Conservation (phyloP, 2,113 vertebrate genomes). For the Scopus umbretta region DNA sequence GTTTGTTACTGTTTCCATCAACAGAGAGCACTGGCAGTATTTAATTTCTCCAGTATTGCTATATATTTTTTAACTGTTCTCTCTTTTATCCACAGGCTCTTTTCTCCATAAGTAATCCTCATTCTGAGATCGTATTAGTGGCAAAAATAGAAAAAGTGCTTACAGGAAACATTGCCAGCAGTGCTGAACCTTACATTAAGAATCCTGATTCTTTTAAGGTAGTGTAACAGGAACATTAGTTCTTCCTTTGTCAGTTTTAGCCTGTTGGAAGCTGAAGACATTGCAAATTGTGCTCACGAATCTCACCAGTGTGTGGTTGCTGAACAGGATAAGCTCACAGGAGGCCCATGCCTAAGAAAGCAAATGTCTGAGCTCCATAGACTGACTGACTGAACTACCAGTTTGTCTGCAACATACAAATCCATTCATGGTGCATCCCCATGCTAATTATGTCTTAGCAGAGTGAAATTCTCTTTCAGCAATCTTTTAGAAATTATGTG, state of each 20-base stretch:
- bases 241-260: neutral
- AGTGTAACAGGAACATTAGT: neutral
- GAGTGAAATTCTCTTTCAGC: neutral
- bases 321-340: neutral
- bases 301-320: neutral
- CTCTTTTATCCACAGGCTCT: constrained; percentile 78
- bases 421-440: neutral
- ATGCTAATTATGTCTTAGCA: neutral
- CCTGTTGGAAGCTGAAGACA: neutral
- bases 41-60: neutral
- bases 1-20: neutral
- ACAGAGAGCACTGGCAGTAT: neutral
- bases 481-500: neutral
- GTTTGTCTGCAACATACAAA: neutral
- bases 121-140: constrained; percentile 92
- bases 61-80: neutral
- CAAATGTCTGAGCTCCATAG: neutral
- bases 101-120: constrained; percentile 93
- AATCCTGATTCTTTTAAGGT: constrained; percentile 96
- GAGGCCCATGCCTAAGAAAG: neutral
- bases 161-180: constrained; percentile 89
- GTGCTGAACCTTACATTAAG: constrained; percentile 93
- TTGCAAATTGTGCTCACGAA: neutral
- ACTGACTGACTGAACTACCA: neutral
- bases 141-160: constrained; percentile 95